Base-by-base conservation (phyloP, 2,113 vertebrate species). In the Rallus limicola region DNA sequence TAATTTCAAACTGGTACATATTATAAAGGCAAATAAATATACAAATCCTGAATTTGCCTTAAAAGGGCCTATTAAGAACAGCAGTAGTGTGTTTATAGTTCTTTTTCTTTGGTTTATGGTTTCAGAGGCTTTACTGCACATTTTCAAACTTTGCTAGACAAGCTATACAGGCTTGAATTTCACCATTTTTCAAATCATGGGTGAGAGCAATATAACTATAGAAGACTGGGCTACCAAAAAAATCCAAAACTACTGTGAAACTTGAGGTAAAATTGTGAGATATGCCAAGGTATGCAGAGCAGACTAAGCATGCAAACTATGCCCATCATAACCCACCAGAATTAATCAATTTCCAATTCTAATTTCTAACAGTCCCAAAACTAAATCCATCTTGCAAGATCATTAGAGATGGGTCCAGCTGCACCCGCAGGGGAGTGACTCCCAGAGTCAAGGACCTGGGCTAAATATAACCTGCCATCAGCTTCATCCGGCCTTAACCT, bases 401-500 rank as follows among this genome's bases (percentile, higher is more conserved):
- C 70, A 16, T 6, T 58, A 86, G 34, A 79, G 60, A 46, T 56
- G 46, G 71, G 68, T 82, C 55, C 55, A 69, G 74, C 23, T 50
- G 25, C 65, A 78, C 9, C 40, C 71, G 42, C 33, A 94, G 25
- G 9, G 21, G 5, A 77, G 9, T 0, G 6, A 86, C 16, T 17
- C 53, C 42, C 24, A 24, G 23, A 91, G 69, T 84, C 56, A 86
- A 89, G 92, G 89, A 34, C 48, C 17, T 63, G 50, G 29, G 65
- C 62, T 92, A 95, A 93, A 84, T 65, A 76, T 65, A 95, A 79
- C 53, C 33, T 26, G 33, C 56, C 52, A 78, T 9, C 86, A 64
- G 38, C 33, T 89, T 7, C 77, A 55, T 68, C 62, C 69, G 83
- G 83, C 48, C 70, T 69, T 12, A 31, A 38, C 83, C 81, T 40